Conservation (phyloP, 2,888 invertebrate genomes). For the Nemotelus pantherinus region DNA sequence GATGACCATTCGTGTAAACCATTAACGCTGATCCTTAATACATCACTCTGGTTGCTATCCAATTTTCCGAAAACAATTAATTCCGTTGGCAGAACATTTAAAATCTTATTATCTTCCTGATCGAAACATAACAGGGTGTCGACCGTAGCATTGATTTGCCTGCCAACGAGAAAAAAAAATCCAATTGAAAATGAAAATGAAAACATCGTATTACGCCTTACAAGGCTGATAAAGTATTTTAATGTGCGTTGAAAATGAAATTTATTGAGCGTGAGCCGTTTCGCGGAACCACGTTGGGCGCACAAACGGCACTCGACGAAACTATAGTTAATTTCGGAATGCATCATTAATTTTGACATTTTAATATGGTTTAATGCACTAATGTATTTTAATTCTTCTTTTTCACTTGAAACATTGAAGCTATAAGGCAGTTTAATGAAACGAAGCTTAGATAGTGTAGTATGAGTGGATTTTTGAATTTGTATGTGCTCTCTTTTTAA, state of each 20-base stretch:
- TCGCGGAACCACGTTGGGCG: background rate
- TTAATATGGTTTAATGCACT: background rate
- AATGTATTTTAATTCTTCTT: background rate
- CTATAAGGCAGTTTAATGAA: no score
- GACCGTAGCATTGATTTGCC: constrained; percentile 64
- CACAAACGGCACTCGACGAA: background rate
- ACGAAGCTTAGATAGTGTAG: no score
- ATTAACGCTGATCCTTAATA: constrained; percentile 62
- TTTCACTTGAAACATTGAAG: background rate
- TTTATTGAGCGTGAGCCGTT: constrained; percentile 12
- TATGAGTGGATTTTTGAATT: no score
- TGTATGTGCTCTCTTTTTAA: no score
- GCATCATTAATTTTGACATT: background rate
- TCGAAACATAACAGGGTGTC: constrained; percentile 54
- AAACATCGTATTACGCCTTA: background rate
- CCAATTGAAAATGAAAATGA: background rate
- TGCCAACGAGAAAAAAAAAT: constrained; percentile 52
- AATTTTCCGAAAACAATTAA: constrained; percentile 64
- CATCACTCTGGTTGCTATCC: constrained; percentile 55
- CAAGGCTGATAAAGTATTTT: background rate
- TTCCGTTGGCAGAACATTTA: constrained; percentile 63
- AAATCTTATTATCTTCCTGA: constrained; percentile 62
- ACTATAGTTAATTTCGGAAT: background rate
- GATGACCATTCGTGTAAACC: constrained; percentile 63
- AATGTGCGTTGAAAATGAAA: constrained; percentile 5